Evolutionary conservation across 2,113 vertebrate species (phyloP).

Genomic region (Rynchops niger): DNA sequence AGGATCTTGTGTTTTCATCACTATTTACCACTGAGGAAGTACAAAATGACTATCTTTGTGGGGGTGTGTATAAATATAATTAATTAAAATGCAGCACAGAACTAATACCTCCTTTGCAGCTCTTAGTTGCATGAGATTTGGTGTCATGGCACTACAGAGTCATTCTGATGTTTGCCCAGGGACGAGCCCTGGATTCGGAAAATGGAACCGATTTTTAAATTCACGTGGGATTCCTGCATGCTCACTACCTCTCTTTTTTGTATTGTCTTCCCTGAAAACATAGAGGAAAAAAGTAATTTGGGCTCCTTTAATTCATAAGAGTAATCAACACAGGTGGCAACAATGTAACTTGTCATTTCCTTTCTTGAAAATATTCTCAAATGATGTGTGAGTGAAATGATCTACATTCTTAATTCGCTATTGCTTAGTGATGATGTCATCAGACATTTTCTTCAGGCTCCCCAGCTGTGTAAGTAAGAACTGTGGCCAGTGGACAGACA

Average conservation of each 20-base stretch:
- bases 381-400: constrained; percentile 42
- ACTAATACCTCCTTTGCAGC: background rate
- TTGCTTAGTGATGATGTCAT: constrained; percentile 44
- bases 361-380: constrained; percentile 45
- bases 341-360: constrained; percentile 64
- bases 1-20: background rate
- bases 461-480: background rate
- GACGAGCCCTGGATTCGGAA: background rate
- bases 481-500: constrained; percentile 19
- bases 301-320: background rate
- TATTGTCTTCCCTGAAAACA: background rate
- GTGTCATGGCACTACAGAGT: background rate
- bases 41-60: background rate
- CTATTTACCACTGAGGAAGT: background rate
- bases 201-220: background rate
- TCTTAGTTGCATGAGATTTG: background rate
- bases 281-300: background rate
- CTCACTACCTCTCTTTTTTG: background rate
- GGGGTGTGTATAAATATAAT: background rate
- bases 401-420: constrained; percentile 14
- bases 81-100: background rate
- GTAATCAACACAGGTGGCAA: constrained; percentile 56
- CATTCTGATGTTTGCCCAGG: background rate
- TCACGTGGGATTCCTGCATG: background rate
- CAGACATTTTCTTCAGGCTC: constrained; percentile 8